Percentiles rank a stretch among this genome's conserved stretches.
Evolutionary conservation across 2,888 invertebrate genomes (phyloP).

Genomic region (Alitta virens): DNA sequence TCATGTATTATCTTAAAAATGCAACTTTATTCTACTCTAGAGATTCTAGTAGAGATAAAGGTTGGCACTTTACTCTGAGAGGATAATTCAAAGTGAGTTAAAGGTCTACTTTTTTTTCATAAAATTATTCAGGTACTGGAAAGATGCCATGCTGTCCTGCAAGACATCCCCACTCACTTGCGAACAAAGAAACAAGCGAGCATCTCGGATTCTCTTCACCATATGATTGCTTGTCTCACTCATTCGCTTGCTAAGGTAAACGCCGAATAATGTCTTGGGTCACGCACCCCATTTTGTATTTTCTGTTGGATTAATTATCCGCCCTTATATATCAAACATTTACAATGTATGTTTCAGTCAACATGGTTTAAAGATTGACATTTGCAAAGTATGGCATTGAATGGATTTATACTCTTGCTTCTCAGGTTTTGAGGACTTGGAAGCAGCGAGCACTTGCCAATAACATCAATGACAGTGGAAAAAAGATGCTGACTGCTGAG

Average conservation of each 20-base stretch:
- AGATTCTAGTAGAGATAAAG: no score
- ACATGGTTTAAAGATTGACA: neutral
- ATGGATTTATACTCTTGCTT: no score
- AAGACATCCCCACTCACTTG: slow-evolving; percentile 50
- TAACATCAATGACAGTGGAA: slow-evolving; percentile 48
- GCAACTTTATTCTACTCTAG: no score
- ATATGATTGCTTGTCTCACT: slow-evolving; percentile 56
- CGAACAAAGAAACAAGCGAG: slow-evolving; percentile 43
- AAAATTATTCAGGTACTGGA: slow-evolving; percentile 43
- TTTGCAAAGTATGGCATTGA: neutral
- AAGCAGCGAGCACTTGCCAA: slow-evolving; percentile 49
- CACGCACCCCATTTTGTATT: no score
- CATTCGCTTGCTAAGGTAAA: slow-evolving; percentile 54
- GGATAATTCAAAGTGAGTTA: no score
- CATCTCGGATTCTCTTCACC: slow-evolving; percentile 52
- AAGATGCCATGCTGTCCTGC: slow-evolving; percentile 49
- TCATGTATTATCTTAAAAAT: no score
- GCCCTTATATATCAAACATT: no score
- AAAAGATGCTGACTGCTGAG: slow-evolving; percentile 40
- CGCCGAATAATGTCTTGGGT: no score
- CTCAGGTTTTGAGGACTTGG: slow-evolving; percentile 49
- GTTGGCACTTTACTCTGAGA: no score
- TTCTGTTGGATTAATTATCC: no score
- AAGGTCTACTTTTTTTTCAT: no score
- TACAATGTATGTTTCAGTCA: no score